Evolutionary conservation across 2,888 invertebrate genomes (phyloP).

Genomic region (Nephrotoma flavescens): DNA sequence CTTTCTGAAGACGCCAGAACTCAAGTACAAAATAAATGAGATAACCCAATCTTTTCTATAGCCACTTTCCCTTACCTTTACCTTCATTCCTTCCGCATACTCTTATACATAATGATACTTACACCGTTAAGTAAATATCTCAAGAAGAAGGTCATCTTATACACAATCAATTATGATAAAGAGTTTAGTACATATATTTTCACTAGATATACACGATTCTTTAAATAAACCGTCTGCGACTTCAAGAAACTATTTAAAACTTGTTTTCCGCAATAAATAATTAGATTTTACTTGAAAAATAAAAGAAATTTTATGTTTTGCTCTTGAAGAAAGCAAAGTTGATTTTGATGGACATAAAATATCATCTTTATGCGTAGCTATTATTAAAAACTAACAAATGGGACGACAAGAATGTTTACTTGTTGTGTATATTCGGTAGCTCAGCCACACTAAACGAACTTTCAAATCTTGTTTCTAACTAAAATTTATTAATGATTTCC

Average conservation of each 20-base stretch:
- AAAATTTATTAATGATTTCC: neutral
- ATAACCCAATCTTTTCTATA: too few relatives aligned
- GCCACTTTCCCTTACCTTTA: too few relatives aligned
- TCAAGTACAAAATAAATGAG: too few relatives aligned
- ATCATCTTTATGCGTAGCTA: neutral
- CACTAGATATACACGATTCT: neutral
- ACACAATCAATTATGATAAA: too few relatives aligned
- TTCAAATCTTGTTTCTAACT: neutral
- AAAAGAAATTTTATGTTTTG: neutral
- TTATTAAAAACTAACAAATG: neutral
- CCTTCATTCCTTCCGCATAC: neutral
- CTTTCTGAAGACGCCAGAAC: too few relatives aligned
- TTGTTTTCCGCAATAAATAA: neutral
- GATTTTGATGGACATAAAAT: neutral
- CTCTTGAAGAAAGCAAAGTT: neutral
- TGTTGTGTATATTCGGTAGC: neutral
- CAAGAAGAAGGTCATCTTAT: neutral
- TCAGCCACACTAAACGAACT: neutral
- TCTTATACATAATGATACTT: neutral
- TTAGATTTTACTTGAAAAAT: neutral
- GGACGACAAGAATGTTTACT: neutral
- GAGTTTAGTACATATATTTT: too few relatives aligned
- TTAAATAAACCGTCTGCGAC: neutral
- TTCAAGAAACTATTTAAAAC: neutral
- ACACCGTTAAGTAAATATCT: neutral